A percentile compares a stretch with the other conserved stretches of the same genome.
phyloP scores from a whole-genome alignment of 2,888 invertebrate genomes.

The Gastrophysa polygoni region DNA sequence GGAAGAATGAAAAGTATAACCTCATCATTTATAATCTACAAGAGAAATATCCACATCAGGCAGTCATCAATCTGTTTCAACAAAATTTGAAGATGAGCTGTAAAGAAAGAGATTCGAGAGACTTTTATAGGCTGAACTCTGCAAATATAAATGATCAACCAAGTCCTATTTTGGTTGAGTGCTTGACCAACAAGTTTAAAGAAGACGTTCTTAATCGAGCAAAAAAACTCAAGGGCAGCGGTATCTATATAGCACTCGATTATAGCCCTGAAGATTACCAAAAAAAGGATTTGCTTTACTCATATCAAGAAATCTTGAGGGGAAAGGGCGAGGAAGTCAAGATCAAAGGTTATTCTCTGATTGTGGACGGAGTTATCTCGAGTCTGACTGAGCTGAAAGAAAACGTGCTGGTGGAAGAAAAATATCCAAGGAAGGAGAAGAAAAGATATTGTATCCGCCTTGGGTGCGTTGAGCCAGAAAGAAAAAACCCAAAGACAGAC shows the following conservation, averaged over 20 bases:
- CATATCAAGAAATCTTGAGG: slow-evolving; percentile 1
- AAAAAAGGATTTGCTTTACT: not conserved
- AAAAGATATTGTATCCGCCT: not conserved
- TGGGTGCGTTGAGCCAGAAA: not conserved
- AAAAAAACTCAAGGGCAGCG: not conserved
- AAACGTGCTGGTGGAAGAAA: not conserved
- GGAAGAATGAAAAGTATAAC: not conserved
- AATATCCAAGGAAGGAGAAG: not conserved
- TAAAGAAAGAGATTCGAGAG: not conserved
- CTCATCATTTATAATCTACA: not conserved
- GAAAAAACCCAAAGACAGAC: slow-evolving; percentile 1
- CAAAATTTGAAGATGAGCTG: not conserved
- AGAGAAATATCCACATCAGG: not conserved
- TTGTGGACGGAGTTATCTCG: not conserved
- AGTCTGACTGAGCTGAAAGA: not conserved
- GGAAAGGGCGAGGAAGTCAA: not conserved
- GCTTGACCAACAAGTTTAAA: not conserved
- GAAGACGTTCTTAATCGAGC: not conserved
- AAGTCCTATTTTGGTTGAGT: not conserved
- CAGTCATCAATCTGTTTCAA: not conserved
- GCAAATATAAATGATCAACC: not conserved
- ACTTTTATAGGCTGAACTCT: not conserved
- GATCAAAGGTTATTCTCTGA: not conserved
- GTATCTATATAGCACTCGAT: not conserved
- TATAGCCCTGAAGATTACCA: not conserved